Percentiles rank a stretch among this genome's conserved stretches.
Conservation (phyloP, 2,797 vertebrate species). For the Lepilemur septentrionalis region DNA sequence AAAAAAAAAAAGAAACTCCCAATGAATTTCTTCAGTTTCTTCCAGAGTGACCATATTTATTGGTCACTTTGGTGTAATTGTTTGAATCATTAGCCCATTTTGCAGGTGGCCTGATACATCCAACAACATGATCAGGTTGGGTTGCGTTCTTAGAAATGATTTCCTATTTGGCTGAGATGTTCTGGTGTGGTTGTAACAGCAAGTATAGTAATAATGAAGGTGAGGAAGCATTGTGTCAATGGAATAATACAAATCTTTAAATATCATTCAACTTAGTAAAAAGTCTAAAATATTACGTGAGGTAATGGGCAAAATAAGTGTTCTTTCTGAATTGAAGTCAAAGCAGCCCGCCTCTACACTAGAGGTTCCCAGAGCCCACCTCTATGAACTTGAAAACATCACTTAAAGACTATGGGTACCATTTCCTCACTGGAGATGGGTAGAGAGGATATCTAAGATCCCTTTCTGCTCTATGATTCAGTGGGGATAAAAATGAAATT, state of each 20-base stretch:
- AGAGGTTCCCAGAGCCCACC: neutral
- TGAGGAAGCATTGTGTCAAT: neutral
- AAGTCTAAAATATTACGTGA: neutral
- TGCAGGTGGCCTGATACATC: neutral
- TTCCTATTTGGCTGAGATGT: neutral
- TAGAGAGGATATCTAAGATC: neutral
- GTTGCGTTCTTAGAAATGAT: neutral
- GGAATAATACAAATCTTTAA: neutral
- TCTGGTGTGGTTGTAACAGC: neutral
- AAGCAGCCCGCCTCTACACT: neutral
- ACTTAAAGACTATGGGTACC: neutral
- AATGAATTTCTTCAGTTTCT: neutral
- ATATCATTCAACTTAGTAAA: neutral
- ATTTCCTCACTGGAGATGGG: neutral
- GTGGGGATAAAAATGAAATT: neutral
- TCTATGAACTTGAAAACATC: neutral
- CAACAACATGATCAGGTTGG: neutral
- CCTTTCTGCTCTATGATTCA: neutral
- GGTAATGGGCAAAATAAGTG: neutral
- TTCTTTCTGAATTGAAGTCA: neutral
- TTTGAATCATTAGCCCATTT: neutral
- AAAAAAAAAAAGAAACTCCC: neutral
- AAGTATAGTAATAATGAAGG: neutral
- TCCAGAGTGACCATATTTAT: neutral
- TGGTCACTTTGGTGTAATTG: neutral